A percentile compares a stretch with the other conserved stretches of the same genome.
These are phyloP conservation scores for Spilogale gracilis DNA, from an alignment of 2,113 vertebrate species.

Conservation along the genomic window DNA sequence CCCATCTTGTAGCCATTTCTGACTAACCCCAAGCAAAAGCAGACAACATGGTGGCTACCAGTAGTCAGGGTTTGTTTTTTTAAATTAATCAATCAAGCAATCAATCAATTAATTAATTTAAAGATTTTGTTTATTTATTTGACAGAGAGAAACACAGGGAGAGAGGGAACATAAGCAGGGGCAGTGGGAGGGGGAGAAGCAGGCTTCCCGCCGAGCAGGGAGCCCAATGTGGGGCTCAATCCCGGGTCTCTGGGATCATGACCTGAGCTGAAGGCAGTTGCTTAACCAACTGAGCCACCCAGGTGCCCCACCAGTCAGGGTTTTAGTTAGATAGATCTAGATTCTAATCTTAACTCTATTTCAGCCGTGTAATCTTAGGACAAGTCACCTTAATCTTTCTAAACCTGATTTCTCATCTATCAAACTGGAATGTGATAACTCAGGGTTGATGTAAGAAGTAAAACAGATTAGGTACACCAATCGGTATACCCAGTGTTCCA, in stretches of 20 bases:
- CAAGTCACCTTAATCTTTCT: neutral
- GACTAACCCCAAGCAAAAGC: neutral
- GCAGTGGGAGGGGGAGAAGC: no score
- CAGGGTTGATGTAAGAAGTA: neutral
- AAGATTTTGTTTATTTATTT: no score
- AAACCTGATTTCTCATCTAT: slow-evolving; percentile 28
- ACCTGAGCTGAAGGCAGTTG: no score
- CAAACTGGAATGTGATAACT: neutral
- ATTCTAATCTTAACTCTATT: neutral
- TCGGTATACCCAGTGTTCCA: neutral
- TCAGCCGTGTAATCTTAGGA: neutral
- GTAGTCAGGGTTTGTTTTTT: neutral
- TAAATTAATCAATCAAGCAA: no score
- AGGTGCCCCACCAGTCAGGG: neutral
- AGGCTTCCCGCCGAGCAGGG: no score
- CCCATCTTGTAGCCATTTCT: neutral
- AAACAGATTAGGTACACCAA: slow-evolving; percentile 26
- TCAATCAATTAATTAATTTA: no score
- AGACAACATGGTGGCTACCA: neutral
- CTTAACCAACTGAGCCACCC: no score
- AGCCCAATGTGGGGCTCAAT: no score
- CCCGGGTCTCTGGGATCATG: no score
- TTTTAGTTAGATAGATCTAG: neutral
- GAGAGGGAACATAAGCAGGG: no score
- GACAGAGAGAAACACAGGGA: no score